A percentile compares a stretch with the other conserved stretches of the same genome.
Conservation (phyloP, 1,140 invertebrate genomes). For the Neodiprion pinetum region DNA sequence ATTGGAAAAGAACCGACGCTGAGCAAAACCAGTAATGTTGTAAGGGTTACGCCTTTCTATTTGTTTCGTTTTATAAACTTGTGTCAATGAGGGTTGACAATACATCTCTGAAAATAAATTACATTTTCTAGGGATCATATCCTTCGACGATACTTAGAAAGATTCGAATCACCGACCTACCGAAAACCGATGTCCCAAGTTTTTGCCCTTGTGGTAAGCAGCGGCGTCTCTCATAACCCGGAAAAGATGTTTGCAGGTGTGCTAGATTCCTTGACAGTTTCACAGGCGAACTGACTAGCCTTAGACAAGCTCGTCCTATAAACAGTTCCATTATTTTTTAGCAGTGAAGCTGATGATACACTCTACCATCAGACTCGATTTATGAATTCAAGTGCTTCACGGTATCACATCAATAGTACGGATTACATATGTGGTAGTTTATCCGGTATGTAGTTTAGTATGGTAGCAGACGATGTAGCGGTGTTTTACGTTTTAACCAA, state of each 20-base stretch:
- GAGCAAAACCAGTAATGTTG: neutral
- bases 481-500: no score
- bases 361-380: neutral
- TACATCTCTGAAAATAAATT: neutral
- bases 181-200: neutral
- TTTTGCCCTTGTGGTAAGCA: neutral
- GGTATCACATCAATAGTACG: no score
- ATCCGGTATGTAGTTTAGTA: no score
- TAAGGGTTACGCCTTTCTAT: neutral
- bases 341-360: neutral
- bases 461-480: neutral
- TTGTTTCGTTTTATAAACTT: neutral
- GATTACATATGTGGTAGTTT: no score
- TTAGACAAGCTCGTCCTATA: neutral
- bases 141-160: no score
- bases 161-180: neutral
- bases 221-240: neutral
- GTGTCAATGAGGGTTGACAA: neutral
- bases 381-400: no score
- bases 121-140: neutral
- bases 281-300: slow-evolving; percentile 1
- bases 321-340: neutral
- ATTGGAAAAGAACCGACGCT: neutral
- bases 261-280: neutral
- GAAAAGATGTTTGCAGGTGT: neutral